These are phyloP conservation scores for Crotalus tigris DNA, from an alignment of 2,113 vertebrate genomes.

Conservation along the genomic window DNA sequence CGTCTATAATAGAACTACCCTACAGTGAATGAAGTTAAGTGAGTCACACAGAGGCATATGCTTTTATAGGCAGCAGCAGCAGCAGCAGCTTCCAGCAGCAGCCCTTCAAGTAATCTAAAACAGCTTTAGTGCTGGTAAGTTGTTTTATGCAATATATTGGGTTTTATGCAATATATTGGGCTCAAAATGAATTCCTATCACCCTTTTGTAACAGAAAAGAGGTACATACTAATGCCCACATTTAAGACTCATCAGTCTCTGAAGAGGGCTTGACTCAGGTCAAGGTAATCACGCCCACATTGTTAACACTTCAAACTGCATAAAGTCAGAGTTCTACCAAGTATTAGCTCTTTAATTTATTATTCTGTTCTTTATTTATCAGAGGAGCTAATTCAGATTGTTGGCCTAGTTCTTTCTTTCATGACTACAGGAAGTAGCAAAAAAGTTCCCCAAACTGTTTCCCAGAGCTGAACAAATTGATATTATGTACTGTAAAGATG, in stretches of 20 bases:
- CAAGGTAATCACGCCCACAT: neutral
- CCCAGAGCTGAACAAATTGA: neutral
- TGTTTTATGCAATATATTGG: neutral
- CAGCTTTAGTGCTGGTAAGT: neutral
- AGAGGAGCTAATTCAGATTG: no score
- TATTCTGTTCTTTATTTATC: no score
- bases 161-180: neutral
- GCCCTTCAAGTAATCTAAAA: neutral
- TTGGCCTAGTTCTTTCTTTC: neutral
- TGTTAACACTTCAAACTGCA: neutral
- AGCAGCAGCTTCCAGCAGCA: neutral
- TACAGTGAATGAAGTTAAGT: neutral
- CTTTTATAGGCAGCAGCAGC: neutral
- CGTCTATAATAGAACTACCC: rapidly evolving
- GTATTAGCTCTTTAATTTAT: neutral
- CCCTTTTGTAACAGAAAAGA: neutral
- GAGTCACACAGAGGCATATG: neutral
- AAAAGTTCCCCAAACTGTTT: neutral
- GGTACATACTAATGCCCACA: neutral
- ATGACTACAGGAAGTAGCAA: neutral
- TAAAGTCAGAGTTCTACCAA: no score
- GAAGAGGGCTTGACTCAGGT: no score
- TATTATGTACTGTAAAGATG: neutral
- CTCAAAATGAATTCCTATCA: neutral
- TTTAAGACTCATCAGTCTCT: neutral